Base-by-base conservation (phyloP, 1,140 invertebrate species). In the Anadara kagoshimensis region DNA sequence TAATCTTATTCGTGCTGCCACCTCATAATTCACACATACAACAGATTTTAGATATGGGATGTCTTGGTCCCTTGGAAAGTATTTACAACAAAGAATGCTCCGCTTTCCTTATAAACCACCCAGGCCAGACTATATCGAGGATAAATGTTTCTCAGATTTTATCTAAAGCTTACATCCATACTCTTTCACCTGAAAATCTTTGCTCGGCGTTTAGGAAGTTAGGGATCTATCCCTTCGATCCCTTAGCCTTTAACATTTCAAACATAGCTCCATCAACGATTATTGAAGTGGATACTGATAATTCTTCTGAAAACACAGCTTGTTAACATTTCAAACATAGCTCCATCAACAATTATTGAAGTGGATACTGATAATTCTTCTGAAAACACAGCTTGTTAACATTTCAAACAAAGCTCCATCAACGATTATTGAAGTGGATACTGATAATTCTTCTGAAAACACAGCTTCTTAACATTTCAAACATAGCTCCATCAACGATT, bases 1-100 rank as follows among this genome's bases (percentile, higher is more conserved):
- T 74, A 16, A 56, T 73, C n/a, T n/a, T 78, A n/a, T 73, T 78
- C 47, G 45, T 73, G 2, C 41, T 73, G 24, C 65, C 73, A 16
- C 65, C 65, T 22, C 66, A 75, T 49, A 69, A 66, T 53, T 44
- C 20, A 20, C 74, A 76, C 58, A 24, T 76, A n/a, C 45, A 66
- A 7, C 74, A 76, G 44, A 68, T 68, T 20, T n/a, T 70, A 14
- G 74, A 76, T 54, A 57, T 68, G 11, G 49, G 75, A 22, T 66
- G 61, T 47, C 72, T 49, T 63, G 74, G 74, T 3, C 68, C 74
- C 2, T 66, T 76, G 4, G 66, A 71, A 36, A 49, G 18, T 16
- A 43, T 56, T 18, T 76, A 53, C 44, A 77, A 72, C 45, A 26
- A 45, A 26, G 64, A 65, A 36, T 73, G 70, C 29, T 59, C 69